These are phyloP conservation scores for Matsumyia berberina DNA, from an alignment of 2,888 invertebrate genomes.

Conservation along the genomic window DNA sequence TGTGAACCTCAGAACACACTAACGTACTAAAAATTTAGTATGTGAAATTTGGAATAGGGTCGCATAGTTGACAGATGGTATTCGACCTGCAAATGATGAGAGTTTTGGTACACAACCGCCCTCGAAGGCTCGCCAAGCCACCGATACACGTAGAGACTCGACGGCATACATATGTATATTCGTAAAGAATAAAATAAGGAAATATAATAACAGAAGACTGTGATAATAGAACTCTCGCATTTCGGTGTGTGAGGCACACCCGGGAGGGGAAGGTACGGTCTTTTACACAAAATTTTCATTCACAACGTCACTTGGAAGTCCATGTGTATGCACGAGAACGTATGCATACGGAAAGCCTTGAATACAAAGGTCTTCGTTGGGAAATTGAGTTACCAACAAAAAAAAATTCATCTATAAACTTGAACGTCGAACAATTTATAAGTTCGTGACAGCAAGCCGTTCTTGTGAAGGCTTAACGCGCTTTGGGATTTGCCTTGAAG, in stretches of 20 bases:
- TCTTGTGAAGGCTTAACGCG: too few relatives aligned
- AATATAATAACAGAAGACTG: constrained; percentile 55
- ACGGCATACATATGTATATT: constrained; percentile 11
- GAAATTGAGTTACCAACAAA: too few relatives aligned
- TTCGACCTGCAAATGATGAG: not conserved
- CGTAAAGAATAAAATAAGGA: constrained; percentile 59
- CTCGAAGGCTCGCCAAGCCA: constrained; percentile 22
- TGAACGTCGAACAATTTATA: too few relatives aligned
- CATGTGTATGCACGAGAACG: too few relatives aligned
- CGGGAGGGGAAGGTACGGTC: constrained; percentile 53
- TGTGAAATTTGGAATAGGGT: constrained; percentile 72
- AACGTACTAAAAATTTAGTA: constrained; percentile 71
- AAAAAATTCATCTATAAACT: too few relatives aligned
- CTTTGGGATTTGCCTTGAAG: too few relatives aligned
- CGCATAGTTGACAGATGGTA: constrained; percentile 63
- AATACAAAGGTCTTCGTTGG: too few relatives aligned
- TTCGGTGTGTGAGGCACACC: constrained; percentile 48
- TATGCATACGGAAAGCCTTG: too few relatives aligned
- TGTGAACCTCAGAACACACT: constrained; percentile 56
- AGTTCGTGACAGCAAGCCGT: too few relatives aligned
- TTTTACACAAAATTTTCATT: constrained; percentile 17
- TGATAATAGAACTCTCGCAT: constrained; percentile 36
- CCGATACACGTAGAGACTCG: constrained; percentile 34
- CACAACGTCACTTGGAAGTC: not conserved
- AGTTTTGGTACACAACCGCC: constrained; percentile 2